Conservation (phyloP, 2,113 vertebrate genomes). For the Poeciliopsis occidentalis region DNA sequence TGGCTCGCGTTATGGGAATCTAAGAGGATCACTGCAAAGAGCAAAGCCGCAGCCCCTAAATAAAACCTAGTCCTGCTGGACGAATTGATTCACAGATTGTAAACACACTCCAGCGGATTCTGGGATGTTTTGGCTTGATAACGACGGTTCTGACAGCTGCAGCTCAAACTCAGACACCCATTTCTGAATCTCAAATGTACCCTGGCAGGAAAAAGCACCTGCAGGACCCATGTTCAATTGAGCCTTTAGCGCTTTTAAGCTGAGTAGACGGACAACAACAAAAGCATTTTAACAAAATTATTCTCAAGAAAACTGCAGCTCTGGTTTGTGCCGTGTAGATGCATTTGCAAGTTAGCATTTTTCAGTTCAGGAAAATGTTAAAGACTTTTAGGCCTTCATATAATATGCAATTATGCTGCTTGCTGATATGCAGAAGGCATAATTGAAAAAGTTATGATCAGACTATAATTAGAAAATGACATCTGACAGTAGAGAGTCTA, state of each 20-base stretch:
- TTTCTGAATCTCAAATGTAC: not conserved
- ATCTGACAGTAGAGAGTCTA: no score
- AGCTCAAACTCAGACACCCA: conserved; percentile 1
- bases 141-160: conserved; percentile 2
- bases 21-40: conserved; percentile 13
- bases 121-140: conserved; percentile 7
- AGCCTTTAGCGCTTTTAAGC: conserved; percentile 1
- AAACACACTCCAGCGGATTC: conserved; percentile 21
- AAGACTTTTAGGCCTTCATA: not conserved
- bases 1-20: conserved; percentile 52
- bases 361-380: not conserved
- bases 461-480: not conserved
- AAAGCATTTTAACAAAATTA: not conserved
- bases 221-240: not conserved
- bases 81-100: conserved; percentile 20
- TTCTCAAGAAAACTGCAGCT: no score
- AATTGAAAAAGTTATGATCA: not conserved
- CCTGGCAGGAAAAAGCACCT: not conserved
- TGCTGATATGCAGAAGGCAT: not conserved
- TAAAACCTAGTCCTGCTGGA: conserved; percentile 3
- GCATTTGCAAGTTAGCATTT: not conserved
- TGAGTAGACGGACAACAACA: not conserved
- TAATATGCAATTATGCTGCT: not conserved
- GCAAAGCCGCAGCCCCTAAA: not conserved
- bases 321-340: not conserved